Conservation (phyloP, 2,113 vertebrate genomes). For the Tyrannus savana region DNA sequence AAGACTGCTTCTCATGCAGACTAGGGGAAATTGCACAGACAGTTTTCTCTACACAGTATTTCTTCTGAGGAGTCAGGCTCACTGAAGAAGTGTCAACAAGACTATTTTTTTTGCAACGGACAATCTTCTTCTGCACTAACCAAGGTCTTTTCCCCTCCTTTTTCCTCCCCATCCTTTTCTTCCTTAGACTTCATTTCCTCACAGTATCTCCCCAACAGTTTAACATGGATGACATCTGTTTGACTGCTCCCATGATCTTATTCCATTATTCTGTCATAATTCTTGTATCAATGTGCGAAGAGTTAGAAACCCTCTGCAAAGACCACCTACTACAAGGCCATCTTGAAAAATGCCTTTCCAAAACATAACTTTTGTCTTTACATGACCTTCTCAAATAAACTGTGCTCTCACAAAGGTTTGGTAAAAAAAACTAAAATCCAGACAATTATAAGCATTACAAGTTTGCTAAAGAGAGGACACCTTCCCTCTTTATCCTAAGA, state of each 20-base stretch:
- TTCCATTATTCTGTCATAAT: conserved; percentile 13
- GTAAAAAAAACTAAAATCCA: neutral
- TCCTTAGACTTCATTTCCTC: neutral
- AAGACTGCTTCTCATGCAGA: neutral
- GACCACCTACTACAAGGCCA: conserved; percentile 31
- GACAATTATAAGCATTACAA: neutral
- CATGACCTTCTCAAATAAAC: conserved; percentile 30
- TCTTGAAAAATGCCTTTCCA: conserved; percentile 19
- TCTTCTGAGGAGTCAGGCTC: neutral
- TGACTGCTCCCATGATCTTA: neutral
- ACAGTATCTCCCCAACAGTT: neutral
- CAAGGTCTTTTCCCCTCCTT: neutral
- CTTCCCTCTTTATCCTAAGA: neutral
- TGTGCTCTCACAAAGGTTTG: neutral
- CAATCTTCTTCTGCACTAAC: neutral
- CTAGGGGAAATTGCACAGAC: neutral
- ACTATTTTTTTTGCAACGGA: neutral
- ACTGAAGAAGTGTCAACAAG: neutral
- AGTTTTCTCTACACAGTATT: neutral
- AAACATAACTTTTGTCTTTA: conserved; percentile 4
- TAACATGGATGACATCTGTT: neutral
- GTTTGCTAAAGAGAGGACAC: neutral
- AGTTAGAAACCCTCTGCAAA: neutral
- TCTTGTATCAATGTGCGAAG: neutral
- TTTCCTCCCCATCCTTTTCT: accelerated